Evolutionary conservation across 2,113 vertebrate genomes (phyloP).

Genomic region (Charadrius vociferus): DNA sequence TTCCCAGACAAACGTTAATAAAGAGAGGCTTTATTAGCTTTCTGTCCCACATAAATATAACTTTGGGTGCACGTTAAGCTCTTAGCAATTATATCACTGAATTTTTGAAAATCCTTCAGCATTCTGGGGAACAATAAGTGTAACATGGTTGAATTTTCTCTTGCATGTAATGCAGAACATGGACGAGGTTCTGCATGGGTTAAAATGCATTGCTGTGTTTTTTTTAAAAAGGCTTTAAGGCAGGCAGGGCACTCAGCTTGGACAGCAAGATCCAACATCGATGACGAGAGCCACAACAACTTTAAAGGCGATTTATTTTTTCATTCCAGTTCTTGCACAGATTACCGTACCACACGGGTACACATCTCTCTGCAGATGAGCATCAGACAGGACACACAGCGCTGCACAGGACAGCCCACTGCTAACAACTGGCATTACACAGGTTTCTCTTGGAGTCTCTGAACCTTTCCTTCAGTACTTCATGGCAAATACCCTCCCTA

Average conservation of each 20-base stretch:
- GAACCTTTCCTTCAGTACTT: background rate
- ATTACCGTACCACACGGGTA: accelerated
- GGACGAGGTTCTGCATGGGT: background rate
- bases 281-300: background rate
- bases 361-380: background rate
- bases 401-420: background rate
- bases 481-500: background rate
- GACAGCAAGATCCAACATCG: background rate
- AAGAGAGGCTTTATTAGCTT: background rate
- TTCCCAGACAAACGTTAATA: background rate
- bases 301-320: background rate
- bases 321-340: background rate
- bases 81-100: background rate
- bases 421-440: background rate
- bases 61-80: background rate
- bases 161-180: background rate
- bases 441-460: background rate
- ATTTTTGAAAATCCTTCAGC: background rate
- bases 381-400: accelerated
- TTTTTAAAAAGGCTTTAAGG: background rate
- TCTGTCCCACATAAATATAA: background rate
- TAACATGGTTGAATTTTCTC: background rate
- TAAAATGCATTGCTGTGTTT: background rate
- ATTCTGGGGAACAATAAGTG: background rate
- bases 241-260: background rate